Conservation (phyloP, 2,888 invertebrate genomes). For the Platypus cylindrus region DNA sequence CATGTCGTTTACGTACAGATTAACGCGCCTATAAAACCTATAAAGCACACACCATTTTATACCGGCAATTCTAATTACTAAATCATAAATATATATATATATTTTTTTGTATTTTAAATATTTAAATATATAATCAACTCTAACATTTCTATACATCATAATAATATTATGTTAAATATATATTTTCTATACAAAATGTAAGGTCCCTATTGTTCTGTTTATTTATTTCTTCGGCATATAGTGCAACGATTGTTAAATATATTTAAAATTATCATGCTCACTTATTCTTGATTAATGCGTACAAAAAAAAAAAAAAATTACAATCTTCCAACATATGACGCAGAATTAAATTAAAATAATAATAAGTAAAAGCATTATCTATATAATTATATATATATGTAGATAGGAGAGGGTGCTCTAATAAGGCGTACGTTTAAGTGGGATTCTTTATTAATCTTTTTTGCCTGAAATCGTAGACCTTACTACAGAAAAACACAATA, state of each 20-base stretch:
- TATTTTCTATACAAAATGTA: conserved; percentile 26
- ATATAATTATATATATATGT: no score
- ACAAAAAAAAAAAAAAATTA: background rate
- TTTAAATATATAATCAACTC: conserved; percentile 30
- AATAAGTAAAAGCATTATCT: no score
- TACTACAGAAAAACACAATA: conserved; percentile 86
- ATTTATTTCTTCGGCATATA: no score
- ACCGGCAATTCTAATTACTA: conserved; percentile 27
- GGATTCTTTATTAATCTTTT: conserved; percentile 51
- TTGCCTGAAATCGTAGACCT: conserved; percentile 89
- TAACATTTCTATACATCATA: conserved; percentile 34
- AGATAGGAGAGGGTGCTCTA: no score
- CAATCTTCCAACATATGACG: no score
- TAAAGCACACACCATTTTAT: conserved; percentile 38
- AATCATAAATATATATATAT: conserved; percentile 37
- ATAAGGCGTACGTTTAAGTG: conserved; percentile 32
- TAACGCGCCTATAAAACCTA: no score
- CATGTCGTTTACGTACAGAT: no score
- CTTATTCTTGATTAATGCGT: no score
- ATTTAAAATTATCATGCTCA: no score
- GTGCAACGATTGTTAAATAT: conserved; percentile 1
- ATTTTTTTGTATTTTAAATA: conserved; percentile 32
- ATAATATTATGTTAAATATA: conserved; percentile 29
- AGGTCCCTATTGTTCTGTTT: conserved; percentile 21
- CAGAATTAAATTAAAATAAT: no score